A percentile compares a stretch with the other conserved stretches of the same genome.
These are phyloP conservation scores for Galagoides demidoff DNA, from an alignment of 2,797 vertebrate genomes.

Conservation along the genomic window DNA sequence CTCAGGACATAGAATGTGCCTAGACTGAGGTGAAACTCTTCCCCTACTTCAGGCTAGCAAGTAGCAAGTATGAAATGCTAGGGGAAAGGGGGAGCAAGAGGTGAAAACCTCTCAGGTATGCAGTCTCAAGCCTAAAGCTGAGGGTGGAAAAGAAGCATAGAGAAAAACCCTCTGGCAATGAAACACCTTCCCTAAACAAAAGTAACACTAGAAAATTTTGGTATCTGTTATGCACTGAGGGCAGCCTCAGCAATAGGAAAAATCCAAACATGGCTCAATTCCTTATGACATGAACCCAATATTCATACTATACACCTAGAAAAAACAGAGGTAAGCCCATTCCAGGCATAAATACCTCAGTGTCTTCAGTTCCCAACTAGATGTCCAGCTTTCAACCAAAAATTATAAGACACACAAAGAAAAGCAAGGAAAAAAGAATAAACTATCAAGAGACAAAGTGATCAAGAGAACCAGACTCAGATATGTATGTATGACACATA, in stretches of 20 bases:
- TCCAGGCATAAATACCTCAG: not conserved
- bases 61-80: not conserved
- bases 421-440: not conserved
- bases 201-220: not conserved
- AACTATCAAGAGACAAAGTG: not conserved
- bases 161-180: not conserved
- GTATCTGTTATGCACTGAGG: not conserved
- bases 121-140: not conserved
- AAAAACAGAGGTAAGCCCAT: not conserved
- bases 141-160: not conserved
- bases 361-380: not conserved
- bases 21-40: not conserved
- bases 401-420: constrained; percentile 40
- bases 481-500: not conserved
- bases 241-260: not conserved
- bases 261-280: not conserved
- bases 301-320: not conserved
- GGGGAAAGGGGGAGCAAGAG: not conserved
- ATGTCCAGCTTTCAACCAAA: not conserved
- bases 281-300: not conserved
- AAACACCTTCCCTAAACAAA: not conserved
- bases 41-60: not conserved
- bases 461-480: constrained; percentile 28
- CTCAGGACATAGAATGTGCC: not conserved
- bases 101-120: not conserved